A percentile compares a stretch with the other conserved stretches of the same genome.
phyloP scores from a whole-genome alignment of 1,140 invertebrate genomes.

The Drosophila jambulina region DNA sequence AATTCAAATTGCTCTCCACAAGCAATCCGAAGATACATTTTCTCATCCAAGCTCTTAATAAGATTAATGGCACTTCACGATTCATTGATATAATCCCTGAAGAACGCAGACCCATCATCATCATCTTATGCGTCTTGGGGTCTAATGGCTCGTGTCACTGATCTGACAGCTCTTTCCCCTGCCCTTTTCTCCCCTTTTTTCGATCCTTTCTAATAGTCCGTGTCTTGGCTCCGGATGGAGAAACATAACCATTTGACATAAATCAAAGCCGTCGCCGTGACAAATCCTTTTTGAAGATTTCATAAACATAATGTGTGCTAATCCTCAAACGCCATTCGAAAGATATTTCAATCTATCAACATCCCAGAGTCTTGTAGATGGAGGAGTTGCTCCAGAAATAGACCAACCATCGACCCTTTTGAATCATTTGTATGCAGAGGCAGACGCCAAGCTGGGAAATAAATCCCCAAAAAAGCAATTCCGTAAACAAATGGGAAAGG shows the following conservation, averaged over 20 bases:
- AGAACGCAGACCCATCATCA: slow-evolving; percentile 28
- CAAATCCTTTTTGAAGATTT: slow-evolving; percentile 76
- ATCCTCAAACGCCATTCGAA: slow-evolving; percentile 62
- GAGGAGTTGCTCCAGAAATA: slow-evolving; percentile 30
- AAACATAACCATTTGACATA: slow-evolving; percentile 68
- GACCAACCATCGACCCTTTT: slow-evolving; percentile 16
- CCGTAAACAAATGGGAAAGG: slow-evolving; percentile 42
- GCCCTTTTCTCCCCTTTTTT: slow-evolving; percentile 3
- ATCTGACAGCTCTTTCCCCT: slow-evolving; percentile 18
- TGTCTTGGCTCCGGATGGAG: slow-evolving; percentile 4
- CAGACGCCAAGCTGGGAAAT: slow-evolving; percentile 33
- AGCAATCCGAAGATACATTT: slow-evolving; percentile 17
- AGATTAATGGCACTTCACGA: slow-evolving; percentile 54
- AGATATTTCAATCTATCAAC: slow-evolving; percentile 62
- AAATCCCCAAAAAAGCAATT: slow-evolving; percentile 53
- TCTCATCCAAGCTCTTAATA: slow-evolving; percentile 25
- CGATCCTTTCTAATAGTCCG: slow-evolving; percentile 25
- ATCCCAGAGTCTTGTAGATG: background rate
- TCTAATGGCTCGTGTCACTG: slow-evolving; percentile 75
- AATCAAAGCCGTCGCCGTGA: slow-evolving; percentile 42
- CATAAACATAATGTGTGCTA: slow-evolving; percentile 69
- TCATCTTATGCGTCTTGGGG: slow-evolving; percentile 32
- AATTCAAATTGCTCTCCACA: slow-evolving; percentile 40
- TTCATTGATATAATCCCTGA: slow-evolving; percentile 40
- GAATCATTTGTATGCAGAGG: slow-evolving; percentile 35